Base-by-base conservation (phyloP, 2,888 invertebrate genomes). In the Ephialtes manifestator region DNA sequence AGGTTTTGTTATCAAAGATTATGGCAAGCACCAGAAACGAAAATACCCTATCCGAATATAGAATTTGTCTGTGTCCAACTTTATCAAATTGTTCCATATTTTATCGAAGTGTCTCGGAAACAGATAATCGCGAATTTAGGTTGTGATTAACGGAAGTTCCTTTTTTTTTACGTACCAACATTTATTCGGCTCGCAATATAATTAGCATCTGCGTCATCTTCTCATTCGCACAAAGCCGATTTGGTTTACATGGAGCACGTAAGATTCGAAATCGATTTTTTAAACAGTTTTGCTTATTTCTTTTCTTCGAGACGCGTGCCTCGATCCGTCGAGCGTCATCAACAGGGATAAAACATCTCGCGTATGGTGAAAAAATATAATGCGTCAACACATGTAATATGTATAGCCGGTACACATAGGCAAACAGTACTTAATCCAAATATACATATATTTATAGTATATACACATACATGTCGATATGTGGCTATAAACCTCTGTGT, bases 311-410 rank as follows among this genome's bases (percentile, higher is more conserved):
- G 60, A 60, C 60, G 60, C n/a, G 63, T 10, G 13, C 10, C 63
- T n/a, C 11, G 20, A 7, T 43, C 35, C 35, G 4, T 43, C 39
- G 39, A 65, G 46, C 68, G 35, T 48, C 60, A 60, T 82, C 85
- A 88, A 87, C 85, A 88, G 83, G 81, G 76, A 86, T 87, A 84
- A 87, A 87, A 84, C 86, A 87, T 85, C 65, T 78, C 74, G 68
- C 70, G 72, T 86, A 87, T 84, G 80, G 87, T 88, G 88, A 84
- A 87, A 88, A 88, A 88, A 88, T 88, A 88, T 88, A 87, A 86
- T 84, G 85, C 76, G 76, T 85, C 87, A 87, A 86, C 86, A 84
- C 81, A 68, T 71, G 70, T 87, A 80, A 77, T 75, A 78, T 83
- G 83, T 79, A 85, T 85, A 81, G 75, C 80, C 86, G 86, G 86